These are phyloP conservation scores for Linyphia triangularis DNA, from an alignment of 2,888 invertebrate species.

Conservation along the genomic window DNA sequence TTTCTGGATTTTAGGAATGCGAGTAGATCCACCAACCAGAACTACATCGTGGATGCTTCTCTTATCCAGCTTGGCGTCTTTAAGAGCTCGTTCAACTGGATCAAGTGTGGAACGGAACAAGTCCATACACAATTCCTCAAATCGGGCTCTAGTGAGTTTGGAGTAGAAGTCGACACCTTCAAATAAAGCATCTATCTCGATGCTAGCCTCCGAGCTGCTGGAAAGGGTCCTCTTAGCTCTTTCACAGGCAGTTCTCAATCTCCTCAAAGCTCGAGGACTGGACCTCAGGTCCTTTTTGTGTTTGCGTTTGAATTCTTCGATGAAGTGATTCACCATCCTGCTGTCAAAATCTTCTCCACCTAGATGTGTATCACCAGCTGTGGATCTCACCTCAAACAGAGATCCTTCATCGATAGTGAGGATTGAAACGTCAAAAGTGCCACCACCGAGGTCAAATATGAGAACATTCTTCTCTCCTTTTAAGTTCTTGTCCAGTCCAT, in stretches of 20 bases:
- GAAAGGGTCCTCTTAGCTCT: too few relatives aligned
- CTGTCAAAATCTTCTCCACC: constrained; percentile 86
- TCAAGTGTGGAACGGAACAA: constrained; percentile 87
- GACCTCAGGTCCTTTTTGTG: constrained; percentile 83
- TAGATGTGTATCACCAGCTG: constrained; percentile 92
- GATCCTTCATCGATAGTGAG: constrained; percentile 79
- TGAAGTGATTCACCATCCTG: constrained; percentile 84
- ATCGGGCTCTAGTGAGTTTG: constrained; percentile 82
- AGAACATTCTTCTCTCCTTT: constrained; percentile 14
- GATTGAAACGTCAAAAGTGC: constrained; percentile 27
- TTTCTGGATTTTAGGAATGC: constrained; percentile 89
- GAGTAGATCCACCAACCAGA: constrained; percentile 89
- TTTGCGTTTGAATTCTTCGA: constrained; percentile 86
- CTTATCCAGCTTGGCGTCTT: constrained; percentile 89
- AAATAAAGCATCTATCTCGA: too few relatives aligned
- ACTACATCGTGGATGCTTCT: constrained; percentile 88
- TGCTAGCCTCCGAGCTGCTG: too few relatives aligned
- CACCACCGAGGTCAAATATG: constrained; percentile 27
- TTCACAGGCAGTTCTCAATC: too few relatives aligned
- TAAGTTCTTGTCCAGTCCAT: constrained; percentile 33
- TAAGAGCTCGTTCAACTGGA: constrained; percentile 88
- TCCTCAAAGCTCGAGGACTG: too few relatives aligned
- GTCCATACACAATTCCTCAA: constrained; percentile 87
- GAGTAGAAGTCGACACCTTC: constrained; percentile 78
- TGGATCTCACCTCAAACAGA: constrained; percentile 89